These are phyloP conservation scores for Achatina immaculata DNA, from an alignment of 1,140 invertebrate species.

Conservation along the genomic window DNA sequence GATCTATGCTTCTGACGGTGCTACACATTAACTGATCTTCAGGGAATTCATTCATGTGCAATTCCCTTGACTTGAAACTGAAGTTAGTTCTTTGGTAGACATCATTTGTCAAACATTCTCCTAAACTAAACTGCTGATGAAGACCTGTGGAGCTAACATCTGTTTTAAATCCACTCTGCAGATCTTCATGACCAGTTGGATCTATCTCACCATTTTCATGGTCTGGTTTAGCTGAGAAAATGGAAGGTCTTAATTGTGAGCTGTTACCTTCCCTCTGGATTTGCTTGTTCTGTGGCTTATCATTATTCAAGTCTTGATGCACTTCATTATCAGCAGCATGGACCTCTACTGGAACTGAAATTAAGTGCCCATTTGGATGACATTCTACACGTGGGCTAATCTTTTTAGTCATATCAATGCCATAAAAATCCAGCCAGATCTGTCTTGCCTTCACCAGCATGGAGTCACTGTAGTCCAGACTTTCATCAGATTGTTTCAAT, in stretches of 20 bases:
- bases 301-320: not conserved
- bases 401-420: not conserved
- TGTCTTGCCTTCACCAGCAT: not conserved
- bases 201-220: not conserved
- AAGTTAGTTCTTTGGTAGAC: not conserved
- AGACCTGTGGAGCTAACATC: not conserved
- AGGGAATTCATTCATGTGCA: not conserved
- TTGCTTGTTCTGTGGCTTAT: not conserved
- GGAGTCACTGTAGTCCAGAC: not conserved
- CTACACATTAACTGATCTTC: not conserved
- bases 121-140: not conserved
- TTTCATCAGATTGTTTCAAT: not conserved
- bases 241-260: too few relatives aligned
- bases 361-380: not conserved
- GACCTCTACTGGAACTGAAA: not conserved
- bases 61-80: not conserved
- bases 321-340: not conserved
- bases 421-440: slow-evolving; percentile 5
- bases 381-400: not conserved
- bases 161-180: not conserved
- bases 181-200: not conserved
- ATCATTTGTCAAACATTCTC: not conserved
- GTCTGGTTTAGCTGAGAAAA: not conserved
- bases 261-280: not conserved
- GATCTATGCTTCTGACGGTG: not conserved